Evolutionary conservation across 1,140 invertebrate genomes (phyloP), one percentile per base, ranked within the genome.

Genomic region (Cyclina sinensis): DNA sequence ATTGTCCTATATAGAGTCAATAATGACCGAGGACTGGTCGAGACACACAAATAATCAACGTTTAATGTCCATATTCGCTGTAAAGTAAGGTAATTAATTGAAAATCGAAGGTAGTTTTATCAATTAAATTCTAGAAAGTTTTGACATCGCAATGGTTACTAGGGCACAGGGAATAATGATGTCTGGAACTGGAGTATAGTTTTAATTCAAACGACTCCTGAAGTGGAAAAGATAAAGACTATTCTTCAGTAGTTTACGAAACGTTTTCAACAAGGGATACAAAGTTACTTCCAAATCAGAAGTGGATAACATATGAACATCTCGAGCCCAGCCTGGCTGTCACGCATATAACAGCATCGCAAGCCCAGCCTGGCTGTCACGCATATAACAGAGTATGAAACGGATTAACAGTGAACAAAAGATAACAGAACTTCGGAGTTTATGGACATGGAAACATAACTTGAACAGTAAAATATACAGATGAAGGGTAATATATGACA

Each of bases 71-170:
- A 37, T 21, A 70, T 0, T 7, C 5, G 37, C 24, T 4, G 24
- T 70, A 70, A 70, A 35, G 37, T 70, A 37, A 70, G 65, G 37
- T 70, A 70, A 70, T 70, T 27, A 70, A 70, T 70, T 70, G 65
- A 70, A 70, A 70, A 70, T 70, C 65, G 65, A 70, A 70, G 35
- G 18, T 27, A 21, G 35, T 62, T 54, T 62, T 62, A 62, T 62
- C n/a, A 70, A n/a, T 70, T 9, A 27, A 27, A n/a, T 27, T 24
- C 18, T n/a, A 37, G 65, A 27, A 70, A 70, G 12, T 27, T 70
- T 70, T 70, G 65, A 27, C 65, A 21, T 70, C 32, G 65, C 57
- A 24, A n/a, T 11, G 65, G 35, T 18, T 37, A 70, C 65, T 37
- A 32, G 35, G 32, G 21, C 21, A 70, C 14, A 39, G 65, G 65